Percentiles rank a stretch among this genome's conserved stretches.
These are phyloP conservation scores for Plutella xylostella DNA, from an alignment of 2,888 invertebrate species.

Conservation along the genomic window DNA sequence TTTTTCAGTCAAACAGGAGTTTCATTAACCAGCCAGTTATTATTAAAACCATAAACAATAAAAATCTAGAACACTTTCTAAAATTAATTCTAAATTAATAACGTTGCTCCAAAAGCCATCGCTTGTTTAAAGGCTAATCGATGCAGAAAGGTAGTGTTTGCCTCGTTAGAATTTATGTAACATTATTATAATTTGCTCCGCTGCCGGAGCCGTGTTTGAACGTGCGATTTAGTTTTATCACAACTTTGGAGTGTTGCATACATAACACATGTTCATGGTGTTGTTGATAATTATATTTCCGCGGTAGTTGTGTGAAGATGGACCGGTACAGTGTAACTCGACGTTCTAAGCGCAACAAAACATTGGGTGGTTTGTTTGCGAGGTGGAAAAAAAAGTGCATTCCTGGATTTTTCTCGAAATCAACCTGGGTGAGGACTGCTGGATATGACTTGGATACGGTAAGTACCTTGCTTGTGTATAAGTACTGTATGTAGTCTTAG, in stretches of 20 bases:
- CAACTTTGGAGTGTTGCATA: slow-evolving; percentile 19
- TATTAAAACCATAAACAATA: too few species aligned
- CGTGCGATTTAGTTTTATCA: slow-evolving; percentile 39
- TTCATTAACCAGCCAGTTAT: too few species aligned
- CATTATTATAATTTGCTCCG: slow-evolving; percentile 33
- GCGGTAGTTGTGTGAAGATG: slow-evolving; percentile 30
- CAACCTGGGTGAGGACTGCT: slow-evolving; percentile 47
- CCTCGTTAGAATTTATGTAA: slow-evolving; percentile 53
- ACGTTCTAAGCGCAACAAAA: slow-evolving; percentile 46
- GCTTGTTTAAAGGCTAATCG: slow-evolving; percentile 22
- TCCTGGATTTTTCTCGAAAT: slow-evolving; percentile 35
- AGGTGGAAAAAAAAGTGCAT: slow-evolving; percentile 51
- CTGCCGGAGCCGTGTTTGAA: slow-evolving; percentile 31
- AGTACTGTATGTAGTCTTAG: not conserved
- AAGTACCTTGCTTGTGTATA: not conserved
- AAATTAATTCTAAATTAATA: not conserved
- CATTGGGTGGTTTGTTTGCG: slow-evolving; percentile 41
- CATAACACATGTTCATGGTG: not conserved
- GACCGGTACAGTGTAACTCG: slow-evolving; percentile 52
- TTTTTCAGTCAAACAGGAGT: not conserved
- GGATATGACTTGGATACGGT: slow-evolving; percentile 45
- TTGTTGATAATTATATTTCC: not conserved
- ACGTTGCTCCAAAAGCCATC: slow-evolving; percentile 4
- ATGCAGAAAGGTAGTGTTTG: slow-evolving; percentile 41
- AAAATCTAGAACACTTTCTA: slow-evolving; percentile 35